These are phyloP conservation scores for Phocoena sinus DNA, from an alignment of 2,113 vertebrate species.

Conservation along the genomic window DNA sequence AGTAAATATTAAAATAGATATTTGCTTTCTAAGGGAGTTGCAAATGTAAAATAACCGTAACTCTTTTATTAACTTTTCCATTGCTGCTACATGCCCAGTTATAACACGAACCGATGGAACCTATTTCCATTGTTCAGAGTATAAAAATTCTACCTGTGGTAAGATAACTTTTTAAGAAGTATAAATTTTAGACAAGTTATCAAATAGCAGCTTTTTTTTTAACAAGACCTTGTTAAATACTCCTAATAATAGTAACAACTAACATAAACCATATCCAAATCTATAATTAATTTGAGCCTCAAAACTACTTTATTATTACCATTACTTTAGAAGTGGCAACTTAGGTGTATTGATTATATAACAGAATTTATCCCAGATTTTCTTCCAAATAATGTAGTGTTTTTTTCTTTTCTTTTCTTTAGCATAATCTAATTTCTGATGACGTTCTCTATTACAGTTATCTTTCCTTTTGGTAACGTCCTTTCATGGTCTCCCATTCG, in stretches of 20 bases:
- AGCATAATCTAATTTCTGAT: not conserved
- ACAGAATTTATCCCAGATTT: not conserved
- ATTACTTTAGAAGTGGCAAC: not conserved
- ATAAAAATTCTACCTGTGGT: not conserved
- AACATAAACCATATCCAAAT: not conserved
- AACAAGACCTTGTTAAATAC: not conserved
- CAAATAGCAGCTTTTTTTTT: not conserved
- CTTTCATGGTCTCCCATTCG: not conserved
- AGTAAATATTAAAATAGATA: not conserved
- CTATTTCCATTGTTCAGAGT: not conserved
- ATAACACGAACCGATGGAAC: not conserved
- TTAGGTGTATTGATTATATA: not conserved
- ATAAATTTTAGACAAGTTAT: not conserved
- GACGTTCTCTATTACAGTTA: not conserved
- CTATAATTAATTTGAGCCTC: not conserved
- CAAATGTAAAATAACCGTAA: not conserved
- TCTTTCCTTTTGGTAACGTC: not conserved
- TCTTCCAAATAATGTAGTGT: not conserved
- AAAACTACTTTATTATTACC: not conserved
- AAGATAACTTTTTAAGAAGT: not conserved
- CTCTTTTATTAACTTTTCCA: not conserved
- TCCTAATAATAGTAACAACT: not conserved
- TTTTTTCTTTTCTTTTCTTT: not conserved
- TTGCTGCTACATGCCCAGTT: not conserved
- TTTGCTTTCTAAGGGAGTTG: not conserved